Evolutionary conservation across 2,888 invertebrate species (phyloP).

Genomic region (Caenorhabditis drosophilae): DNA sequence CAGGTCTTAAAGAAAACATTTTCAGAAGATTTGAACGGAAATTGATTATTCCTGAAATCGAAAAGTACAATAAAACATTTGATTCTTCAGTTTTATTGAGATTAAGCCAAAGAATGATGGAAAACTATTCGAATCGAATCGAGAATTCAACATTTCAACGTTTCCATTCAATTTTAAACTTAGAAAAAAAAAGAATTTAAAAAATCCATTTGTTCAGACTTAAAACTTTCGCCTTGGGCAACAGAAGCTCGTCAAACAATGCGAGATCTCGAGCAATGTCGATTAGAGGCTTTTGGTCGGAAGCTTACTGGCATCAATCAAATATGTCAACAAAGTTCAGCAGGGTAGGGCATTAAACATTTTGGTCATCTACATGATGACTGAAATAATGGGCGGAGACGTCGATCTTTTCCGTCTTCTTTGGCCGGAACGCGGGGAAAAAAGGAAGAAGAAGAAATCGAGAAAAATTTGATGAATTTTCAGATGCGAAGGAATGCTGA

Average conservation of each 20-base stretch:
- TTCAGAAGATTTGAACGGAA: constrained; percentile 33
- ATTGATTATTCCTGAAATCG: constrained; percentile 17
- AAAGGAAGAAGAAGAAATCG: no score
- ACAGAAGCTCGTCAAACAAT: constrained; percentile 35
- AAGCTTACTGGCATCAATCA: constrained; percentile 28
- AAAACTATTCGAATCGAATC: constrained; percentile 16
- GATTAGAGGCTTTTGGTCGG: constrained; percentile 36
- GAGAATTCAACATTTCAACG: constrained; percentile 14
- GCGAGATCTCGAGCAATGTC: constrained; percentile 39
- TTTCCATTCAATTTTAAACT: background rate
- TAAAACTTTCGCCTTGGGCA: constrained; percentile 25
- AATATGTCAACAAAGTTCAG: constrained; percentile 41
- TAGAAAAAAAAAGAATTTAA: no score
- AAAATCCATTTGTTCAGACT: constrained; percentile 8
- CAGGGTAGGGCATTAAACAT: constrained; percentile 16
- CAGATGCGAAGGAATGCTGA: constrained; percentile 35
- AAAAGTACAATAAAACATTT: constrained; percentile 25
- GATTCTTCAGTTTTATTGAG: constrained; percentile 22
- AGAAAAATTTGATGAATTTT: no score
- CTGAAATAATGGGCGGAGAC: no score
- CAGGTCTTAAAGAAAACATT: background rate
- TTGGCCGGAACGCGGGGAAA: no score
- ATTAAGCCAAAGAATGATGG: constrained; percentile 27
- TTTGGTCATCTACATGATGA: background rate
- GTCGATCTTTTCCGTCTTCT: no score